phyloP scores from a whole-genome alignment of 2,113 vertebrate genomes.

The Eudyptes chrysolophus region DNA sequence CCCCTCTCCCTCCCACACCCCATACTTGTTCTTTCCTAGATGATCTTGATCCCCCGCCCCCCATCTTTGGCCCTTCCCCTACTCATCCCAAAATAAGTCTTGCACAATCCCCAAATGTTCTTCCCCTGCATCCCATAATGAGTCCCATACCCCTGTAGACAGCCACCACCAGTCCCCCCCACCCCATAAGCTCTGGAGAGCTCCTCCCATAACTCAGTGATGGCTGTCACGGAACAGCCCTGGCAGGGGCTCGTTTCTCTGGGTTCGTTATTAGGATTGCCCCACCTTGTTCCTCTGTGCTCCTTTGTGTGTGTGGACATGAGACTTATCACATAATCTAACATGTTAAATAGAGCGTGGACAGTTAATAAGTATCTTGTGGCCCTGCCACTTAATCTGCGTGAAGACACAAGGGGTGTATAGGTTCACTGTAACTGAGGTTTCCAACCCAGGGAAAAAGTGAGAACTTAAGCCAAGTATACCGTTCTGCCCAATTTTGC shows the following conservation, averaged over 20 bases:
- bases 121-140: neutral
- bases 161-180: neutral
- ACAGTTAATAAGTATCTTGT: neutral
- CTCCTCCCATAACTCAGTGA: neutral
- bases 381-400: neutral
- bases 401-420: neutral
- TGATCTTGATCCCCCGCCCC: neutral
- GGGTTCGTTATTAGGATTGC: fast-evolving
- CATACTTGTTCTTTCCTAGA: neutral
- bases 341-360: neutral
- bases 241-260: neutral
- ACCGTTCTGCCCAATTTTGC: neutral
- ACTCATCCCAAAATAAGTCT: neutral
- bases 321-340: neutral
- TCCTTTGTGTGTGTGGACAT: neutral
- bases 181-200: neutral
- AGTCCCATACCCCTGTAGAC: too few relatives aligned
- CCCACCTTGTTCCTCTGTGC: neutral
- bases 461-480: neutral
- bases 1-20: fast-evolving
- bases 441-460: neutral
- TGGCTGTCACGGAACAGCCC: neutral
- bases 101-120: neutral
- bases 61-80: neutral
- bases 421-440: neutral